These are phyloP conservation scores for Caenorhabditis briggsae DNA, from an alignment of 1,140 invertebrate genomes.

Conservation along the genomic window DNA sequence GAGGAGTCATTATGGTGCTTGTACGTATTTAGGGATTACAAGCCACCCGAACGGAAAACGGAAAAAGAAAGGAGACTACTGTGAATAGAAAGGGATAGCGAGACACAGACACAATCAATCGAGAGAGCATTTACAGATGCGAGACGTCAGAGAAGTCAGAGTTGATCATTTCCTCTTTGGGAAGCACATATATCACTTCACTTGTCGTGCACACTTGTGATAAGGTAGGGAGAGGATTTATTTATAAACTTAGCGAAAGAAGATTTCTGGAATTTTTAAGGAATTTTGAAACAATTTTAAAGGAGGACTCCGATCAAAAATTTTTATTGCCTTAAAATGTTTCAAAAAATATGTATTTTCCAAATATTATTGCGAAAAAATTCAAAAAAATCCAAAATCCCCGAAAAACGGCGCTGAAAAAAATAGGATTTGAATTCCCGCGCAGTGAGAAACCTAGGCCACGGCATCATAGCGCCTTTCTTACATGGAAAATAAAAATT, in stretches of 20 bases:
- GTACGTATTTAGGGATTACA: slow-evolving; percentile 49
- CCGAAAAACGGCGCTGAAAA: no score
- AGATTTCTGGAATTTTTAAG: background rate
- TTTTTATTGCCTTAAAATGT: no score
- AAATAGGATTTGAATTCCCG: no score
- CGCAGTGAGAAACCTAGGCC: no score
- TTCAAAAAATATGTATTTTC: no score
- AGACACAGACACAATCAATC: background rate
- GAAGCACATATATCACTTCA: slow-evolving; percentile 54
- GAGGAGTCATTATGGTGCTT: background rate
- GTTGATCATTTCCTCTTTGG: slow-evolving; percentile 55
- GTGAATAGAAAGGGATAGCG: background rate
- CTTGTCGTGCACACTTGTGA: slow-evolving; percentile 55
- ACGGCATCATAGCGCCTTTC: no score
- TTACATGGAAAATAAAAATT: no score
- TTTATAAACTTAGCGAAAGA: background rate
- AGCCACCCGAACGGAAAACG: slow-evolving; percentile 6
- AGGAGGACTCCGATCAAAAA: no score
- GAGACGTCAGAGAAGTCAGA: slow-evolving; percentile 53
- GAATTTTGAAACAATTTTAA: no score
- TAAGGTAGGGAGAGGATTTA: slow-evolving; percentile 10
- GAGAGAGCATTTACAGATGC: slow-evolving; percentile 30
- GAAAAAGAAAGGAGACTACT: background rate
- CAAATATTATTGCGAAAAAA: no score
- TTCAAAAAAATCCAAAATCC: no score